These are phyloP conservation scores for Octodon degus DNA, from an alignment of 2,113 vertebrate genomes.

Conservation along the genomic window DNA sequence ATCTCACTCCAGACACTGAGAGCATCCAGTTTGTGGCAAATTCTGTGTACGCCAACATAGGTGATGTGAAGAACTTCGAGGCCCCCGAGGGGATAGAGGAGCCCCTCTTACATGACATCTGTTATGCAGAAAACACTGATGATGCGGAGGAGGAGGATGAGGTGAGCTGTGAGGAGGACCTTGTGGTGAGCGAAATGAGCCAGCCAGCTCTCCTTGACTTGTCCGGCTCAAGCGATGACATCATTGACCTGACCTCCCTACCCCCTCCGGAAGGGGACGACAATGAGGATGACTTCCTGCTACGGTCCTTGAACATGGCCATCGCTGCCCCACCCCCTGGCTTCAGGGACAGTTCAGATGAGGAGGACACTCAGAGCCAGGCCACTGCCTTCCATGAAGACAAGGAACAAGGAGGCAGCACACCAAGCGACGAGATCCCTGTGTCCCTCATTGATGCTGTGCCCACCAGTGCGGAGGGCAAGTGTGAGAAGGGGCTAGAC, in stretches of 20 bases:
- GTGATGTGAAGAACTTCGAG: slow-evolving; percentile 94
- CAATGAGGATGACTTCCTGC: slow-evolving; percentile 95
- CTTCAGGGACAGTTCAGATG: slow-evolving; percentile 98
- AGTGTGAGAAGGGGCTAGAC: slow-evolving; percentile 91
- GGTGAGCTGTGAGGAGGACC: slow-evolving; percentile 98
- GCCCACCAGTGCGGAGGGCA: slow-evolving; percentile 90
- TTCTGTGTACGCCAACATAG: slow-evolving; percentile 94
- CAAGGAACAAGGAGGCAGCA: slow-evolving; percentile 83
- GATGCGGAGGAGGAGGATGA: slow-evolving; percentile 98
- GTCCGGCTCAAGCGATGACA: slow-evolving; percentile 97
- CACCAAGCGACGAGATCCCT: slow-evolving; percentile 92
- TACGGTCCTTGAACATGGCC: slow-evolving; percentile 97
- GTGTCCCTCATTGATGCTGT: slow-evolving; percentile 98
- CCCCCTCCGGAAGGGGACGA: slow-evolving; percentile 97
- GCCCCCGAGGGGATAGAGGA: slow-evolving; percentile 94
- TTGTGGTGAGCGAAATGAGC: slow-evolving; percentile 92
- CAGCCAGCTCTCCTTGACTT: slow-evolving; percentile 93
- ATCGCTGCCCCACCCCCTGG: slow-evolving; percentile 98
- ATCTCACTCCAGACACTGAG: slow-evolving; percentile 91
- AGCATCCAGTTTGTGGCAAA: slow-evolving; percentile 92
- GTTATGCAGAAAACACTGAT: slow-evolving; percentile 97
- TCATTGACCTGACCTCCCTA: slow-evolving; percentile 98
- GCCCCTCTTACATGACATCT: slow-evolving; percentile 96
- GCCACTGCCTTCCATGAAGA: slow-evolving; percentile 85
- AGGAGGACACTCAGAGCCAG: slow-evolving; percentile 94